Base-by-base conservation (phyloP, 1,140 invertebrate genomes). In the Caenorhabditis brenneri region DNA sequence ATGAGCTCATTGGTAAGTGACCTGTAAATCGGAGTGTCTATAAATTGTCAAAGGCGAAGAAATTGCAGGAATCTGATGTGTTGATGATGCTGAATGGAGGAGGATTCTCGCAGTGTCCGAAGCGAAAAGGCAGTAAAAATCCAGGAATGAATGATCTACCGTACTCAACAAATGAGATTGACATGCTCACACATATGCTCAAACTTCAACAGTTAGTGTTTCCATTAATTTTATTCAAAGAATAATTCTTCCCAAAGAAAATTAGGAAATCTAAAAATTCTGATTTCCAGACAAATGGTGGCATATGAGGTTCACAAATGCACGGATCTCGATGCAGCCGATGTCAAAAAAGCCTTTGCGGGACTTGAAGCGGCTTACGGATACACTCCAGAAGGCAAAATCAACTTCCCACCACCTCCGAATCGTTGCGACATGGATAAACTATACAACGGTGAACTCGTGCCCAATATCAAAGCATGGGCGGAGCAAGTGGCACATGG, bases 121-220 rank as follows among this genome's bases (percentile, higher is more conserved):
- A 48, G 24, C 7, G 24, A 48, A 80, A 55, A 39, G 49, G 46
- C 0, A 31, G 48, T 7, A 53, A 80, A 48, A 80, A 87, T 42
- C 86, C 91, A 87, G 89, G 90, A 83, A 91, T 91, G 60, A 91
- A 91, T 87, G 91, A 92, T 65, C 87, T 91, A 39, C 83, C 90
- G 24, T 90, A 88, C 58, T 82, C 88, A 48, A 89, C 89, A 78
- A 74, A 84, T 22, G 86, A 88, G 49, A 58, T 86, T 33, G 87
- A 87, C 60, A 90, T 91, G 88, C 90, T 91, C 31, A 12, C 42
- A 49, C 60, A 55, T 39, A 29, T 51, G 5, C 84, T 49, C 16
- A 81, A 80, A 33, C 74, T 78, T 33, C 78, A 65, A 51, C 80
- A 88, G 65, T 74, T 15, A 22, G 65, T 74, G n/a, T 46, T 24